Evolutionary conservation across 1,140 invertebrate species (phyloP).

Genomic region (Lutraria rhynchaena): DNA sequence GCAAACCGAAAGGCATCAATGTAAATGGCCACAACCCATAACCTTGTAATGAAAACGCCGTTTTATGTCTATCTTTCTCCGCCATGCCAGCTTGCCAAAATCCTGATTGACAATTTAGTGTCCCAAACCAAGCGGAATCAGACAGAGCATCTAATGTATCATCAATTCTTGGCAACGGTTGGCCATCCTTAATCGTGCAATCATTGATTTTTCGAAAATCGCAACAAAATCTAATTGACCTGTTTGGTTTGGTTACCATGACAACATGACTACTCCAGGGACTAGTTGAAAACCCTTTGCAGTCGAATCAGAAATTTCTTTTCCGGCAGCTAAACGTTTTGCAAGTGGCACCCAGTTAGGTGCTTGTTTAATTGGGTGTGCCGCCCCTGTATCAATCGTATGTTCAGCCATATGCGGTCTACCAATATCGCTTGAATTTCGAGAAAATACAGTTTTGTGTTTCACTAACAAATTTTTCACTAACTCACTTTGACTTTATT

Average conservation of each 20-base stretch:
- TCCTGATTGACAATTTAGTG: conserved; percentile 39
- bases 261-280: conserved; percentile 83
- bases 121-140: conserved; percentile 26
- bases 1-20: conserved; percentile 65
- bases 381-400: conserved; percentile 45
- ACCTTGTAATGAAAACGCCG: not conserved
- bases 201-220: conserved; percentile 80
- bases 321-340: conserved; percentile 1
- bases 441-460: conserved; percentile 25
- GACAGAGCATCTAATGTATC: too few relatives aligned
- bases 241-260: conserved; percentile 81
- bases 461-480: conserved; percentile 20
- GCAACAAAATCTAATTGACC: conserved; percentile 82
- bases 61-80: conserved; percentile 20
- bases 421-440: conserved; percentile 33
- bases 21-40: conserved; percentile 52
- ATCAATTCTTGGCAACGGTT: too few relatives aligned
- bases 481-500: not conserved
- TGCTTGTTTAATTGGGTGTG: too few relatives aligned
- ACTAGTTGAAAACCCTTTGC: conserved; percentile 66
- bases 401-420: conserved; percentile 28
- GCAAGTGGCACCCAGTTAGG: conserved; percentile 9
- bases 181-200: conserved; percentile 46
- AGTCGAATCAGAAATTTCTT: not conserved
- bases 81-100: conserved; percentile 18